Conservation (phyloP, 37 sponge, comb jelly and placozoan species). For the Spongilla lacustris region DNA sequence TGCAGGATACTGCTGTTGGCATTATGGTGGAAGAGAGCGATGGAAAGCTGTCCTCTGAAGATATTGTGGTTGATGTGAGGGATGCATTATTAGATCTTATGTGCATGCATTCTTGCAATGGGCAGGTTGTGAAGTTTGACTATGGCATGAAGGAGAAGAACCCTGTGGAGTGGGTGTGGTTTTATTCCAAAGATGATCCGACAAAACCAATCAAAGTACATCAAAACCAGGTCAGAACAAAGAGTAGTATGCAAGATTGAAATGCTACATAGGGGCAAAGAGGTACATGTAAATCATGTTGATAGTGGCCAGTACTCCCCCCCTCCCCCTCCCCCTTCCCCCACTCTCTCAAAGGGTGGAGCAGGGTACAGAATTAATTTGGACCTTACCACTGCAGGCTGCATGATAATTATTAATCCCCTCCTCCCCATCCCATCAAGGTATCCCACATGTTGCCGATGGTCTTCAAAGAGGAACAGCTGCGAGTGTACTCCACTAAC, state of each 20-base stretch:
- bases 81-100: background rate
- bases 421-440: slow-evolving; percentile 9
- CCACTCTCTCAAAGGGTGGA: background rate
- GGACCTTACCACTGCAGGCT: background rate
- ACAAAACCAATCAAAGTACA: slow-evolving; percentile 67
- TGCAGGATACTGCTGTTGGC: no score
- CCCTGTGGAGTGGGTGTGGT: slow-evolving; percentile 83
- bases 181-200: slow-evolving; percentile 77
- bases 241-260: no score
- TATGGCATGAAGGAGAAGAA: slow-evolving; percentile 85
- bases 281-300: no score
- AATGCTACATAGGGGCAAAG: no score
- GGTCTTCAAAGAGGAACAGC: slow-evolving; percentile 65
- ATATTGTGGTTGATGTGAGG: background rate
- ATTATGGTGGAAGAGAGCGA: slow-evolving; percentile 6
- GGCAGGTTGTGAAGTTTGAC: slow-evolving; percentile 77
- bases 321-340: no score
- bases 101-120: background rate
- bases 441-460: slow-evolving; percentile 84
- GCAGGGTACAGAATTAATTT: background rate
- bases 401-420: background rate
- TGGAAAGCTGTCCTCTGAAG: background rate
- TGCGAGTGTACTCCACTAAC: slow-evolving; percentile 71
- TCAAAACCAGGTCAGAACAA: slow-evolving; percentile 75
- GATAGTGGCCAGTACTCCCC: no score